A percentile compares a stretch with the other conserved stretches of the same genome.
These are phyloP conservation scores for Phylloscopus collybita DNA, from an alignment of 2,797 vertebrate genomes.

Conservation along the genomic window DNA sequence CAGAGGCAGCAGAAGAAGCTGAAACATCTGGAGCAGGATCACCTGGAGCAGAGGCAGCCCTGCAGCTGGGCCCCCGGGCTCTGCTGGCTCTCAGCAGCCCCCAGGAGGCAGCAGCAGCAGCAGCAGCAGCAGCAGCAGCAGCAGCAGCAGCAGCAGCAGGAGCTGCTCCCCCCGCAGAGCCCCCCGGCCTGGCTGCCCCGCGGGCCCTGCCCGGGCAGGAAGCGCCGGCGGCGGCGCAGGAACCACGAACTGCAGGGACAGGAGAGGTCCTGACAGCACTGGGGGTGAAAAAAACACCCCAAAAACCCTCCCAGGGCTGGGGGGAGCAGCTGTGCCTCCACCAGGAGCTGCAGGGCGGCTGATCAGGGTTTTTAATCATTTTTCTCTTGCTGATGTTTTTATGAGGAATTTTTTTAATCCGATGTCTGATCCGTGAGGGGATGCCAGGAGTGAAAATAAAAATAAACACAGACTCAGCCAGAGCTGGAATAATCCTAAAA, in stretches of 20 bases:
- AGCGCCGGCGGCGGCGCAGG: background rate
- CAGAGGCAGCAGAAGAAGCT: background rate
- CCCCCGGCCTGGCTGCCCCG: background rate
- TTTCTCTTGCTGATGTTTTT: background rate
- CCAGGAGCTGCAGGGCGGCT: background rate
- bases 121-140: rapidly evolving
- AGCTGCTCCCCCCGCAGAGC: background rate
- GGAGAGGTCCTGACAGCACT: rapidly evolving
- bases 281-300: background rate
- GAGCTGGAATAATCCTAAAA: background rate
- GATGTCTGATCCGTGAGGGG: rapidly evolving
- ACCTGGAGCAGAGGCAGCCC: rapidly evolving
- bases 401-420: background rate
- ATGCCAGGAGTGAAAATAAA: rapidly evolving
- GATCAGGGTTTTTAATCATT: background rate
- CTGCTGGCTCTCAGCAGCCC: rapidly evolving
- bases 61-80: background rate
- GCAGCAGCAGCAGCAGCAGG: rapidly evolving
- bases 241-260: rapidly evolving
- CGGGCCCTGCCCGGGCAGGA: rapidly evolving
- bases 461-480: background rate
- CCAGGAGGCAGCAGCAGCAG: background rate
- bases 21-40: too few species aligned
- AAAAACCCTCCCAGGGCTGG: background rate
- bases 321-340: background rate